Base-by-base conservation (phyloP, 2,888 invertebrate genomes). In the Aphodius granarius region DNA sequence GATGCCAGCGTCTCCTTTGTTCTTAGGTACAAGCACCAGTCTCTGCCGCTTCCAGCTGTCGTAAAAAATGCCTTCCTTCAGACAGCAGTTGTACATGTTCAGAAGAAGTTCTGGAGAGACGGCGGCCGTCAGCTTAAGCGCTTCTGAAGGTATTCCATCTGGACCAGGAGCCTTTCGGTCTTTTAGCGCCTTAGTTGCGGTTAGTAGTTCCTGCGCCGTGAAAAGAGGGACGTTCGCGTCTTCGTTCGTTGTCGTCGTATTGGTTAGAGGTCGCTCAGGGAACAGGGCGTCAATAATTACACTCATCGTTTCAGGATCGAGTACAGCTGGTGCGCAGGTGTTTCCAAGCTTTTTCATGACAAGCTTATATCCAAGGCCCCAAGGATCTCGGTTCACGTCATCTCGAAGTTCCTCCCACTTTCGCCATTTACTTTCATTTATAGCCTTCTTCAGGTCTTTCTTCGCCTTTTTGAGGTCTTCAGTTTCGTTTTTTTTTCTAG, bases 21-120 rank as follows among this genome's bases (percentile, higher is more conserved):
- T 63, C 66, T 84, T 83, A 1, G 78, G 78, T 15, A 84, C 19
- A 75, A 81, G 78, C 0, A 78, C 78, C 2, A 82, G 63, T 3
- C 73, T 74, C 3, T 79, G 80, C 5, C 5, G 70, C 70, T 83
- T 83, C 82, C 81, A 82, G 5, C 66, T 15, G 9, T 19, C 23
- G 0, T 79, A 80, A 62, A 83, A 82, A 5, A 18, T 71, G 15
- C 81, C 81, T 9, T 76, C 68, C 65, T 23, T 72, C 23, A 81
- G 76, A 63, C 77, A 78, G 9, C 66, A 2, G 72, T 79, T 79
- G 66, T 74, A 78, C 63, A 77, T 72, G n/a, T 17, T 17, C 5
- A 78, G 19, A 13, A 79, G 22, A 18, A 78, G 65, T n/a, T 75
- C 20, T 72, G 81, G 79, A 65, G 70, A 16, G 23, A 74, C 74